phyloP scores from a whole-genome alignment of 2,113 vertebrate species.

The Castor canadensis region DNA sequence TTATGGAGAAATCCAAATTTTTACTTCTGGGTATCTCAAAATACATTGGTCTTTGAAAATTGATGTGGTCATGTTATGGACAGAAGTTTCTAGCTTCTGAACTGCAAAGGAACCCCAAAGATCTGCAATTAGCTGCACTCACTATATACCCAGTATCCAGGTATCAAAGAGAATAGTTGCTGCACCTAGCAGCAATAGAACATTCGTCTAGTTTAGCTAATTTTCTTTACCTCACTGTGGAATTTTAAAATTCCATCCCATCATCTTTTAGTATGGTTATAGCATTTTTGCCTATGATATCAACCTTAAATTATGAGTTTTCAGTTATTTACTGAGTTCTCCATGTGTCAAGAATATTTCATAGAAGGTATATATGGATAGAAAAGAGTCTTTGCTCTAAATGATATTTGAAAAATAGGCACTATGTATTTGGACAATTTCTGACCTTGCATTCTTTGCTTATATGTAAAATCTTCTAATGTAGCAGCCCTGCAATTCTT shows the following conservation, averaged over 20 bases:
- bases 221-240: neutral
- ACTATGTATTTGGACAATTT: neutral
- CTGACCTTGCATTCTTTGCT: neutral
- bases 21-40: neutral
- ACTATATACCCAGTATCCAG: neutral
- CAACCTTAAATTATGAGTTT: neutral
- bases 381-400: neutral
- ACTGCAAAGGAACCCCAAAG: neutral
- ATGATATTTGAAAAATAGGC: neutral
- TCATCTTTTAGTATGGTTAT: neutral
- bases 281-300: neutral
- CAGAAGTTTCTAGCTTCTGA: neutral
- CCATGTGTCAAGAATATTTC: neutral
- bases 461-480: neutral
- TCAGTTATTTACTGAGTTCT: neutral
- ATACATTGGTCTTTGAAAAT: neutral
- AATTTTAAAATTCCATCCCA: neutral
- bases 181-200: neutral
- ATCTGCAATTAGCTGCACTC: neutral
- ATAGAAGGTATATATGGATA: neutral
- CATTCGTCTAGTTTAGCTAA: neutral
- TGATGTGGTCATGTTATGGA: neutral
- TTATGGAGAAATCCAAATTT: slow-evolving; percentile 11
- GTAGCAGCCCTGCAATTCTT: neutral
- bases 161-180: neutral